phyloP scores from a whole-genome alignment of 1,140 invertebrate genomes.

The Argopecten irradians region DNA sequence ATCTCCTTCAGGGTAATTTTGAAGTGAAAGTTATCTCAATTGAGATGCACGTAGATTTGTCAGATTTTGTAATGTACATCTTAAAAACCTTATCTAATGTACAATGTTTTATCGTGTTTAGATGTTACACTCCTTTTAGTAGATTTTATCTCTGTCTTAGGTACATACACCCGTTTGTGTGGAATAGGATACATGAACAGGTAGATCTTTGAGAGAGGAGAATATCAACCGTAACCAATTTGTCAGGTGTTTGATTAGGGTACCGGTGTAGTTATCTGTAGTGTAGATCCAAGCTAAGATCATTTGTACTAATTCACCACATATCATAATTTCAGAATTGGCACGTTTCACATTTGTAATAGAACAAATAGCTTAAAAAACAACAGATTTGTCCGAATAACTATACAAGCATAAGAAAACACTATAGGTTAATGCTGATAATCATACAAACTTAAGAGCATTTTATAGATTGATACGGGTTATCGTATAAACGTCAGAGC shows the following conservation, averaged over 20 bases:
- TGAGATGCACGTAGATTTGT: background rate
- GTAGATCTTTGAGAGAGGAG: background rate
- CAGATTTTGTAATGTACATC: background rate
- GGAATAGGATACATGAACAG: background rate
- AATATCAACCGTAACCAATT: background rate
- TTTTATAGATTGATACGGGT: no score
- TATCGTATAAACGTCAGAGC: no score
- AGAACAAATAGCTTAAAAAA: background rate
- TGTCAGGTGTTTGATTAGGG: slow-evolving; percentile 21
- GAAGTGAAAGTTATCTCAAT: slow-evolving; percentile 5
- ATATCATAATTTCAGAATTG: background rate
- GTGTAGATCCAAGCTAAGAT: background rate
- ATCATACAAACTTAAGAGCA: no score
- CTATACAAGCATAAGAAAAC: no score
- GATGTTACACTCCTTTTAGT: background rate
- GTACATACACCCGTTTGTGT: background rate
- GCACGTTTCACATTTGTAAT: background rate
- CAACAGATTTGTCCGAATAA: no score
- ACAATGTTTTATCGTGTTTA: background rate
- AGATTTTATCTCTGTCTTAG: background rate
- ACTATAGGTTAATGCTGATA: no score
- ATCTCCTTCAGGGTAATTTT: background rate
- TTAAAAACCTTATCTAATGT: background rate
- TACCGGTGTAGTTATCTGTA: background rate
- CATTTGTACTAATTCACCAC: background rate